Conservation (phyloP, 2,888 invertebrate genomes). For the Sinohyriopsis cumingii region DNA sequence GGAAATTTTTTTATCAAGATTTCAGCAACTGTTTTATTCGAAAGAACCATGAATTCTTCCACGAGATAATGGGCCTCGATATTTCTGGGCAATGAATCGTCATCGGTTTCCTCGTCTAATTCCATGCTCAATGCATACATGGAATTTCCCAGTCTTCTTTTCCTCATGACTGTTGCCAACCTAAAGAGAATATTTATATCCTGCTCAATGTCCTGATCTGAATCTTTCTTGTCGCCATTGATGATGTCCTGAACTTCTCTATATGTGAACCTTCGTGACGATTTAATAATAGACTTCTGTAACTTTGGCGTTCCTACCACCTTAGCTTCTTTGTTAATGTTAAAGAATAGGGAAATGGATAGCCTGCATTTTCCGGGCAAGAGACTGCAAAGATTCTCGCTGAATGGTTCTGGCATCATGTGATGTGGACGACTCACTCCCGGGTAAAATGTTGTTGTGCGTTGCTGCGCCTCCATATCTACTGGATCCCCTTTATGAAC, state of each 20-base stretch:
- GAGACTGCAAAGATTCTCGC: conserved; percentile 29
- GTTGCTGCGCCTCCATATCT: conserved; percentile 35
- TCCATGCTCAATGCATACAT: conserved; percentile 12
- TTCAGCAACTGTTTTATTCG: conserved; percentile 24
- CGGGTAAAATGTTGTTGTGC: conserved; percentile 37
- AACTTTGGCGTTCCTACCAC: not conserved
- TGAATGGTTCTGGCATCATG: conserved; percentile 44
- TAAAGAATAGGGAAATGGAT: conserved; percentile 36
- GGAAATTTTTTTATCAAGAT: conserved; percentile 18
- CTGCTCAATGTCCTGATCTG: not conserved
- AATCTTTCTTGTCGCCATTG: not conserved
- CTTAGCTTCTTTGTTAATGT: conserved; percentile 10
- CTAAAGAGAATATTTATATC: conserved; percentile 15
- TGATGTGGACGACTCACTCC: conserved; percentile 16
- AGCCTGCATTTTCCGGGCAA: conserved; percentile 26
- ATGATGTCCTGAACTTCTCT: conserved; percentile 24
- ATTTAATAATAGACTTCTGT: conserved; percentile 10
- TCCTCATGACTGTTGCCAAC: conserved; percentile 23
- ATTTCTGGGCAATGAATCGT: conserved; percentile 8
- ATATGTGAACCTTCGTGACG: conserved; percentile 23
- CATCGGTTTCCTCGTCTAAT: not conserved
- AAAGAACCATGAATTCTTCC: conserved; percentile 37
- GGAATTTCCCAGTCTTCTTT: conserved; percentile 16
- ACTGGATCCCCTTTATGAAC: conserved; percentile 30
- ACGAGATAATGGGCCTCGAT: conserved; percentile 34